phyloP scores from a whole-genome alignment of 2,797 vertebrate species.

The Chaunax sp. region DNA sequence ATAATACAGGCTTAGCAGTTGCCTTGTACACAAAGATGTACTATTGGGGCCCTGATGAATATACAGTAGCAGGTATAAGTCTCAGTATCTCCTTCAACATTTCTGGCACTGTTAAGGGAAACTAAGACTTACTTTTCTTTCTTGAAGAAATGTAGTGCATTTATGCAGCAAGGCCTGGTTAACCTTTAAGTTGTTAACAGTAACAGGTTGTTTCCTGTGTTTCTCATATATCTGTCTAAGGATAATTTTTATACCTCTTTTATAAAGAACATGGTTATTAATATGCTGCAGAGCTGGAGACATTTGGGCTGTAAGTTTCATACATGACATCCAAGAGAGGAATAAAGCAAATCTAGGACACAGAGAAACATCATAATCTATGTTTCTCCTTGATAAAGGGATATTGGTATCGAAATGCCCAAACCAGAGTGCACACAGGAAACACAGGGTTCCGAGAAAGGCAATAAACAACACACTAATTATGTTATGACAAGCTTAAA shows the following conservation, averaged over 20 bases:
- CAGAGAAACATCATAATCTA: conserved; percentile 28
- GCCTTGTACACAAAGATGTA: too few relatives aligned
- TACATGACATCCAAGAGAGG: conserved; percentile 27
- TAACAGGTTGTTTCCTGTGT: conserved; percentile 21
- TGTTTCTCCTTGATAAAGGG: conserved; percentile 23
- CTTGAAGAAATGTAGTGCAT: conserved; percentile 10
- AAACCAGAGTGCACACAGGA: conserved; percentile 1
- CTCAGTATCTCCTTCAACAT: not conserved
- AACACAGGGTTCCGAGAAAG: too few relatives aligned
- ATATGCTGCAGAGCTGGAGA: conserved; percentile 23
- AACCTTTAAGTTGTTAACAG: conserved; percentile 50
- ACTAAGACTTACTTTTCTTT: conserved; percentile 12
- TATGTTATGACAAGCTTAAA: not conserved
- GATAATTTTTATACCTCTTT: conserved; percentile 9
- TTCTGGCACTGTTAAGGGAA: conserved; percentile 11
- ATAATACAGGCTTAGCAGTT: conserved; percentile 1
- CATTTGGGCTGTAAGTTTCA: conserved; percentile 31
- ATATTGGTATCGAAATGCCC: conserved; percentile 4
- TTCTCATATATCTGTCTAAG: conserved; percentile 1
- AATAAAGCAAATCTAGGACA: conserved; percentile 58
- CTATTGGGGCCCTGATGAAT: conserved; percentile 7
- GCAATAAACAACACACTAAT: conserved; percentile 9
- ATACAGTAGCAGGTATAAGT: conserved; percentile 4
- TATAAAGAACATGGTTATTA: not conserved
- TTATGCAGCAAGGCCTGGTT: conserved; percentile 39